Evolutionary conservation across 2,888 invertebrate species (phyloP), one percentile per base, ranked within the genome.

Genomic region (Folsomia candida): DNA sequence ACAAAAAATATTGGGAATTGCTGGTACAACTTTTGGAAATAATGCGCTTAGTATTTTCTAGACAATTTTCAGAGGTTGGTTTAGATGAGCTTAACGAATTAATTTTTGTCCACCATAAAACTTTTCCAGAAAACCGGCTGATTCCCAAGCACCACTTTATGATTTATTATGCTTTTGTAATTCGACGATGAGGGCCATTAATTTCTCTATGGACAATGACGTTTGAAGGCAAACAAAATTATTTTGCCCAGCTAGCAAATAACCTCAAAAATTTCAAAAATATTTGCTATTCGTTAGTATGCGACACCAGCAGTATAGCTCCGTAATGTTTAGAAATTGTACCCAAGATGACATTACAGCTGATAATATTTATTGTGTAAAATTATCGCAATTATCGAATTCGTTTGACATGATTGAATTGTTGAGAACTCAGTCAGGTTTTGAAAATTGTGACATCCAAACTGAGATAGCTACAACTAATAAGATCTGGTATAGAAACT

Each of bases 121-220:
- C 20, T 61, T 61, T 61, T 27, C 61, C 61, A 1, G 27, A 61
- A 14, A 2, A 26, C 22, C 25, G 11, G 25, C 27, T 61, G 20
- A 6, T 61, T 2, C 61, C 61, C 1, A 61, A 61, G 20, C 61
- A 61, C 27, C 61, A 61, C 27, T 61, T 61, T 61, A 61, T 61
- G 61, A 26, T 20, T 3, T 28, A 61, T 26, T 61, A 61, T 25
- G 20, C 25, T 11, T 61, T 27, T 61, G 61, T 61, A 2, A 61
- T 61, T 20, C 1, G 20, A 26, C 18, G 20, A 27, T 61, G 26
- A 11, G 61, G 61, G 20, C 61, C 61, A 1, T 2, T 61, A 26
- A 61, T 26, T 4, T 27, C 61, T 14, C 2, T 61, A 14, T 61
- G 61, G 61, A 27, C 61, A 14, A 61, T 61, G 61, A 2, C 27